Conservation (phyloP, 2,113 vertebrate species). For the Rynchops niger region DNA sequence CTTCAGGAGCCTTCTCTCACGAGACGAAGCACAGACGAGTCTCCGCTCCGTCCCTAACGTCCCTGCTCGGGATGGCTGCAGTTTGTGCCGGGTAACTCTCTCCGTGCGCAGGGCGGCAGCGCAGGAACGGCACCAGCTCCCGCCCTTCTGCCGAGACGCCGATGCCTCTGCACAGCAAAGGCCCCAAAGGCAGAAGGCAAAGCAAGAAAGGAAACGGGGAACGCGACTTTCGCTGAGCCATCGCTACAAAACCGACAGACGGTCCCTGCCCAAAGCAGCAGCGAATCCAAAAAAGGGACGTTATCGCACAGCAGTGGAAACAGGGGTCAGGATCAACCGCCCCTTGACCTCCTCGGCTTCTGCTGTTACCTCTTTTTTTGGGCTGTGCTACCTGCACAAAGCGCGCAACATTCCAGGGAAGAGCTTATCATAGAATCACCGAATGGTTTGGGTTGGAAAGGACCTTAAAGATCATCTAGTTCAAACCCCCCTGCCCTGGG, state of each 20-base stretch:
- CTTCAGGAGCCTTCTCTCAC: no score
- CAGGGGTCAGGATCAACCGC: not conserved
- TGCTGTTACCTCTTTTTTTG: not conserved
- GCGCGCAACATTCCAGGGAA: accelerated
- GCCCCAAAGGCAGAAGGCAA: no score
- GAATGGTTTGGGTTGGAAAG: no score
- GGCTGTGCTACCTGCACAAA: no score
- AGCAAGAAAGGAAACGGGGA: not conserved
- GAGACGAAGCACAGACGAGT: not conserved
- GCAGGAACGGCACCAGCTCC: not conserved
- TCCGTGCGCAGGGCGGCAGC: not conserved
- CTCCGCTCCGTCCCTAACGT: no score
- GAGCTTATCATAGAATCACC: not conserved
- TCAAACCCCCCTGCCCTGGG: no score
- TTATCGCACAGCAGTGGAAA: accelerated
- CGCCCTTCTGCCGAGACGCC: not conserved
- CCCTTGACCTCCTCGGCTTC: not conserved
- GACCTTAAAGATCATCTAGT: no score
- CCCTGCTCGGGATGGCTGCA: not conserved
- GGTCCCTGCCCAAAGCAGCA: not conserved
- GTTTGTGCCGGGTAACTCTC: not conserved
- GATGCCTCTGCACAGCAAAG: no score
- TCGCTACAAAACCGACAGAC: not conserved
- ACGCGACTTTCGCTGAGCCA: no score
- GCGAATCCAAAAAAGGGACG: no score